These are phyloP conservation scores for Andricus curvator DNA, from an alignment of 2,888 invertebrate species.

Conservation along the genomic window DNA sequence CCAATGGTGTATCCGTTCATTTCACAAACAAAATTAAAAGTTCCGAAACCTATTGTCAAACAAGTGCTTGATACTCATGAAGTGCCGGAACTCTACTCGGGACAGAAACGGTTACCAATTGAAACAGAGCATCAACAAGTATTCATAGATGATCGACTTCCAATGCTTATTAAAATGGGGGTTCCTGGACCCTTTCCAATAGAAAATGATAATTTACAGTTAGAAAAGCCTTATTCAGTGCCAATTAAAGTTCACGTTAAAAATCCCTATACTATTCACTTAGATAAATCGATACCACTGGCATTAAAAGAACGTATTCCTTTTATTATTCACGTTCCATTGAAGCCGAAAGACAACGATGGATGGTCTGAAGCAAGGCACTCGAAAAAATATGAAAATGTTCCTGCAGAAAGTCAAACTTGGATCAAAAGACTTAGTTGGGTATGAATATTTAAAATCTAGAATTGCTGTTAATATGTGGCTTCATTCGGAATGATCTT, in stretches of 20 bases:
- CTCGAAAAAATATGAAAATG: not conserved
- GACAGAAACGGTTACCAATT: not conserved
- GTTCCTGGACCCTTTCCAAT: slow-evolving; percentile 83
- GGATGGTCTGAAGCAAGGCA: not conserved
- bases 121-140: slow-evolving; percentile 72
- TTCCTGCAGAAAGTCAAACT: not conserved
- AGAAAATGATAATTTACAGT: slow-evolving; percentile 78
- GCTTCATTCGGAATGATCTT: too few relatives aligned
- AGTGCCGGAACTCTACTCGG: not conserved
- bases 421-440: slow-evolving; percentile 1
- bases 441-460: not conserved
- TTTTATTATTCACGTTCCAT: slow-evolving; percentile 80
- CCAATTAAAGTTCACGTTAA: slow-evolving; percentile 85
- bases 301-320: slow-evolving; percentile 83
- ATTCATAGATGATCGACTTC: slow-evolving; percentile 79
- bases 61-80: not conserved
- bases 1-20: not conserved
- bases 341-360: slow-evolving; percentile 60
- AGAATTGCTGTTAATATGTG: not conserved
- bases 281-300: slow-evolving; percentile 78
- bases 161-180: slow-evolving; percentile 84
- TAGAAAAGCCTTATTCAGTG: slow-evolving; percentile 83
- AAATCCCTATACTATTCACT: slow-evolving; percentile 83
- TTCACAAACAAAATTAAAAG: not conserved
- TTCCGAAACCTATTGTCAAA: not conserved